Evolutionary conservation across 2,888 invertebrate species (phyloP).

Genomic region (Carcina quercana): DNA sequence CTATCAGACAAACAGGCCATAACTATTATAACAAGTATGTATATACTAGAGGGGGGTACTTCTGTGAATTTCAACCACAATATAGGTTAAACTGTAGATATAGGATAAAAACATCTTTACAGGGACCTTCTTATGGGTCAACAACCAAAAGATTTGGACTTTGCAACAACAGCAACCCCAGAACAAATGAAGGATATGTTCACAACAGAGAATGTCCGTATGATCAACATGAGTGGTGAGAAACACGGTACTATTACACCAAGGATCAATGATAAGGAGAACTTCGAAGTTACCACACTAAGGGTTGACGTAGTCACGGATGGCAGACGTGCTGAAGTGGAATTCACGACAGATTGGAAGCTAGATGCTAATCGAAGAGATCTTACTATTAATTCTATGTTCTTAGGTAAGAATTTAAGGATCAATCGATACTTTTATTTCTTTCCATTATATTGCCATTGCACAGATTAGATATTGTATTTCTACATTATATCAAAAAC

Average conservation of each 20-base stretch:
- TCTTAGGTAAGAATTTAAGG: conserved; percentile 75
- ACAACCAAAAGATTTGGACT: conserved; percentile 94
- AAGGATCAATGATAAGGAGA: conserved; percentile 94
- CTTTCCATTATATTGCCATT: too few relatives aligned
- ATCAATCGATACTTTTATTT: too few relatives aligned
- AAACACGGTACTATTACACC: conserved; percentile 97
- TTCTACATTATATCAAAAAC: too few relatives aligned
- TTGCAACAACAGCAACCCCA: conserved; percentile 98
- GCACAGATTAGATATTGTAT: too few relatives aligned
- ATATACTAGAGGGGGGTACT: too few relatives aligned
- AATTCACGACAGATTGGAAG: conserved; percentile 94
- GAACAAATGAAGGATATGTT: conserved; percentile 97
- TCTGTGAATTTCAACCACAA: too few relatives aligned
- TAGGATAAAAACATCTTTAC: conserved; percentile 16
- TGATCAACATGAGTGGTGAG: conserved; percentile 95
- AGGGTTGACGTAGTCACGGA: conserved; percentile 94
- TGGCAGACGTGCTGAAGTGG: conserved; percentile 96
- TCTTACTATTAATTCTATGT: conserved; percentile 98
- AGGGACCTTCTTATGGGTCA: conserved; percentile 87
- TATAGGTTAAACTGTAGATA: too few relatives aligned
- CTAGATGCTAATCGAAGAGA: conserved; percentile 96
- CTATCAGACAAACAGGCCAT: too few relatives aligned
- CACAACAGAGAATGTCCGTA: conserved; percentile 84
- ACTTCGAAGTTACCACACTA: conserved; percentile 95
- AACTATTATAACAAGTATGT: too few relatives aligned